These are phyloP conservation scores for Helicolenus hilgendorfi DNA, from an alignment of 2,797 vertebrate genomes.

Conservation along the genomic window DNA sequence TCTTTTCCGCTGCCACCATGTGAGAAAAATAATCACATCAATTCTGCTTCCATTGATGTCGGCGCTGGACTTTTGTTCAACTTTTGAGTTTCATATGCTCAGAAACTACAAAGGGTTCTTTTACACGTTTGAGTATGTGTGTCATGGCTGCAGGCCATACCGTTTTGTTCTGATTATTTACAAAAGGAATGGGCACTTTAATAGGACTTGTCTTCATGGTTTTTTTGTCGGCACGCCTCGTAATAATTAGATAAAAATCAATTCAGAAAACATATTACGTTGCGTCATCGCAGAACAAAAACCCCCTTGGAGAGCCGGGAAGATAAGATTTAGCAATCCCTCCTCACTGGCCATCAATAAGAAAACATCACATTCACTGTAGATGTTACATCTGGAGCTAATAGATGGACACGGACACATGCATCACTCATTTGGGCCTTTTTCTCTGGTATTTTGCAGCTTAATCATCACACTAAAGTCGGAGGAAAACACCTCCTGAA, in stretches of 20 bases:
- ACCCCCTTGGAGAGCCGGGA: not conserved
- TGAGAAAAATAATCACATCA: constrained; percentile 27
- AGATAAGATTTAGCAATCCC: constrained; percentile 1
- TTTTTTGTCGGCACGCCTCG: not conserved
- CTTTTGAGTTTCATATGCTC: not conserved
- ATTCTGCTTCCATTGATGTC: constrained; percentile 27
- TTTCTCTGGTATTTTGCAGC: not conserved
- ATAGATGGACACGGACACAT: not conserved
- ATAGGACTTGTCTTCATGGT: not conserved
- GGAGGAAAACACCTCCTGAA: not conserved
- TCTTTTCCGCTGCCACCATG: constrained; percentile 2
- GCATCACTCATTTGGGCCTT: not conserved
- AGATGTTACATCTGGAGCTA: constrained; percentile 26
- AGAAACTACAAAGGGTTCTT: not conserved
- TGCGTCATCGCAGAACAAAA: not conserved
- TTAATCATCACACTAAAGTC: not conserved
- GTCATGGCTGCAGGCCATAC: not conserved
- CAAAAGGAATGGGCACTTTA: not conserved
- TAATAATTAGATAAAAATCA: constrained; percentile 29
- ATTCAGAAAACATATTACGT: constrained; percentile 2
- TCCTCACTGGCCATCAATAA: not conserved
- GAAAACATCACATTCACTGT: not conserved
- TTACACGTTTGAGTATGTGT: not conserved
- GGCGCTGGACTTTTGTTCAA: not conserved
- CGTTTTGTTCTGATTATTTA: not conserved